Conservation (phyloP, 2,797 vertebrate species). For the Nasua narica region DNA sequence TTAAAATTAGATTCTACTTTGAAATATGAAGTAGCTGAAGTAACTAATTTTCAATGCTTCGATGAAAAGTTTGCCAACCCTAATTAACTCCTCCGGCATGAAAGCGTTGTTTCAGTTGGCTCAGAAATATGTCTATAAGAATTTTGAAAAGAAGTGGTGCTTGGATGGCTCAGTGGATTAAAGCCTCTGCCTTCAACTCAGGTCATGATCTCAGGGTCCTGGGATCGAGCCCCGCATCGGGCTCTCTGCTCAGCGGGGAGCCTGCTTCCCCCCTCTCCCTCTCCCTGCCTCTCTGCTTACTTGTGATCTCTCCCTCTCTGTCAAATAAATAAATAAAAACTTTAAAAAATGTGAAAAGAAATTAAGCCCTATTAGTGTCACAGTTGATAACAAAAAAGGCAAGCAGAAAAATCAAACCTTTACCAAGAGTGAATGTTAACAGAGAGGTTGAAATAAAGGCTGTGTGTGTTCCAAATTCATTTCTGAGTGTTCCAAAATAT, state of each 20-base stretch:
- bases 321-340: no score
- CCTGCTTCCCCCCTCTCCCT: no score
- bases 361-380: slow-evolving; percentile 31
- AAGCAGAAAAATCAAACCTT: slow-evolving; percentile 26
- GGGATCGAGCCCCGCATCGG: no score
- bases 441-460: not conserved
- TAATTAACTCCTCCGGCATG: slow-evolving; percentile 55
- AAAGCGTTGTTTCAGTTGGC: not conserved
- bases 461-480: not conserved
- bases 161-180: no score
- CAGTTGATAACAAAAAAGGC: slow-evolving; percentile 24
- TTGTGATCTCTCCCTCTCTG: no score
- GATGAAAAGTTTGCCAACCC: slow-evolving; percentile 51
- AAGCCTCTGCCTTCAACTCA: no score
- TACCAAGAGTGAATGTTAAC: not conserved
- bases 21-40: slow-evolving; percentile 35
- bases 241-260: no score
- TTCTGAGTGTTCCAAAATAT: not conserved
- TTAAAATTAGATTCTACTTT: slow-evolving; percentile 49
- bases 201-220: no score
- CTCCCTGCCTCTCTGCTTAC: no score
- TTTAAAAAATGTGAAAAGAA: slow-evolving; percentile 17
- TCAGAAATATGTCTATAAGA: slow-evolving; percentile 50
- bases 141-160: not conserved
- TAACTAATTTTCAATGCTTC: slow-evolving; percentile 43